phyloP scores from a whole-genome alignment of 2,113 vertebrate species.

The Mesoclemmys tuberculata region DNA sequence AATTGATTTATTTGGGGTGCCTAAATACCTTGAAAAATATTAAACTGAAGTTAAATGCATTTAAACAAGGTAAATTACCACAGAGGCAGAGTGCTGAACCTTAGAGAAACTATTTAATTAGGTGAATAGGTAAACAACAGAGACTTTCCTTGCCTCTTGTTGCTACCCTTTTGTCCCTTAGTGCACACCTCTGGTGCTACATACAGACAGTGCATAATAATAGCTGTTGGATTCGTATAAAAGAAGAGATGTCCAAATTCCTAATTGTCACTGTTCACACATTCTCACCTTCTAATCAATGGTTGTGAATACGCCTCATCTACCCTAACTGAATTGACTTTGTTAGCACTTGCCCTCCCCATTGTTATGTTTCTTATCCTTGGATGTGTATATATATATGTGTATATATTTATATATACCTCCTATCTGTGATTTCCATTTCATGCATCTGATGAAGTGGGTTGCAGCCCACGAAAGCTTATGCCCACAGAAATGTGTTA shows the following conservation, averaged over 20 bases:
- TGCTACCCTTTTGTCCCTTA: slow-evolving; percentile 51
- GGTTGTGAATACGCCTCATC: too few species aligned
- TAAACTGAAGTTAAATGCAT: background rate
- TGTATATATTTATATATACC: too few species aligned
- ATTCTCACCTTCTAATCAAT: too few species aligned
- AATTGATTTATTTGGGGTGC: background rate
- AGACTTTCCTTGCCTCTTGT: background rate
- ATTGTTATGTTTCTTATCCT: too few species aligned
- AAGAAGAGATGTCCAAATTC: slow-evolving; percentile 45
- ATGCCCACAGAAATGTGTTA: too few species aligned
- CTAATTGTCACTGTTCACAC: background rate
- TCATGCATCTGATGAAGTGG: too few species aligned
- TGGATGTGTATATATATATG: too few species aligned
- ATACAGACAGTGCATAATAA: slow-evolving; percentile 43
- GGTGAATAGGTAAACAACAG: slow-evolving; percentile 17
- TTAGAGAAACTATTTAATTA: background rate
- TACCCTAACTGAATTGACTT: too few species aligned
- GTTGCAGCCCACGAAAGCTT: too few species aligned
- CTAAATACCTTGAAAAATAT: background rate
- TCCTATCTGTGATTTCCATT: too few species aligned
- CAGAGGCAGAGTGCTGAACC: background rate
- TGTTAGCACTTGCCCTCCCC: too few species aligned
- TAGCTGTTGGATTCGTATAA: slow-evolving; percentile 40
- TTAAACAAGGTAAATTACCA: slow-evolving; percentile 3
- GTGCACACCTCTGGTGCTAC: slow-evolving; percentile 17